A percentile compares a stretch with the other conserved stretches of the same genome.
phyloP scores from a whole-genome alignment of 2,888 invertebrate genomes.

The Cancer borealis region DNA sequence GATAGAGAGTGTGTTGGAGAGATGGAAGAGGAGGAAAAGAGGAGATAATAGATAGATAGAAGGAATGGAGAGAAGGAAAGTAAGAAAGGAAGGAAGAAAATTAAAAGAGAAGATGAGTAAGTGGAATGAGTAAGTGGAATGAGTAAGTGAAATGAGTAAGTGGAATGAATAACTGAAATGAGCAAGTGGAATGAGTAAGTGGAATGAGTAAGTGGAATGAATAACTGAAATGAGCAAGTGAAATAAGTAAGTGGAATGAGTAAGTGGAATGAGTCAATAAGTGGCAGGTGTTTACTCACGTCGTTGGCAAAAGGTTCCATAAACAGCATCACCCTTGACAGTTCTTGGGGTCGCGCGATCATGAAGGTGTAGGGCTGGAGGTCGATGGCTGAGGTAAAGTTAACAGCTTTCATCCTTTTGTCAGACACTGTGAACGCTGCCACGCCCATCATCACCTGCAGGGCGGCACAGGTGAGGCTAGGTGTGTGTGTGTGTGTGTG shows the following conservation, averaged over 20 bases:
- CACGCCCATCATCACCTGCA: slow-evolving; percentile 83
- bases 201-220: not conserved
- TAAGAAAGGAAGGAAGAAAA: not conserved
- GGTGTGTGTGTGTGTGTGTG: not conserved
- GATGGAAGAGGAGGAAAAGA: not conserved
- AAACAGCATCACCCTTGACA: slow-evolving; percentile 90
- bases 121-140: not conserved
- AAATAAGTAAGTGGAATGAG: not conserved
- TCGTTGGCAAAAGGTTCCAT: slow-evolving; percentile 87
- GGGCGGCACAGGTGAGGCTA: not conserved
- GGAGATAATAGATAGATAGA: not conserved
- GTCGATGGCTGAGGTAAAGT: slow-evolving; percentile 89
- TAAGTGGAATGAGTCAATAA: too few species aligned
- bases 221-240: too few species aligned
- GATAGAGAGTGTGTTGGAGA: not conserved
- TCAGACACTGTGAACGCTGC: slow-evolving; percentile 84
- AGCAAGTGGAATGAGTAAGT: not conserved
- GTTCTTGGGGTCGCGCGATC: slow-evolving; percentile 88
- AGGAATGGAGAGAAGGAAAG: not conserved
- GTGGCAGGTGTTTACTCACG: slow-evolving; percentile 79
- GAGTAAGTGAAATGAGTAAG: not conserved
- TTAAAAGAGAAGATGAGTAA: not conserved
- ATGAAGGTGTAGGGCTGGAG: slow-evolving; percentile 90
- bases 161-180: too few species aligned
- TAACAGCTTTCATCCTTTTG: slow-evolving; percentile 82